Conservation (phyloP, 2,888 invertebrate species). For the Drosophila austrosaltans region DNA sequence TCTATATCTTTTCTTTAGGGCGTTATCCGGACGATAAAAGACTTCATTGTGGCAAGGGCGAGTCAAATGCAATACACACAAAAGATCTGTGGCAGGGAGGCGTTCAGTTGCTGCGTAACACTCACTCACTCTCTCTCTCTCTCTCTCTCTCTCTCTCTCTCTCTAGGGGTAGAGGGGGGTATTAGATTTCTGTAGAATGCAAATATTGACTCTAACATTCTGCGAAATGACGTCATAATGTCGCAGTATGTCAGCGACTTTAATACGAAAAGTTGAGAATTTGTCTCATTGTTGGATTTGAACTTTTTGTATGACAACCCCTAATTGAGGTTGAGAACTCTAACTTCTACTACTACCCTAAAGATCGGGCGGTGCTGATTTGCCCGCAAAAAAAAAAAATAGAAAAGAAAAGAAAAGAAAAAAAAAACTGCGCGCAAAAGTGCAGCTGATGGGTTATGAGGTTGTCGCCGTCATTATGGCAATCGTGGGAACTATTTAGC, state of each 20-base stretch:
- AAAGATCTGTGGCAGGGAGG: conserved; percentile 49
- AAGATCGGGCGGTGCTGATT: conserved; percentile 34
- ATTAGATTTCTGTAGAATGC: conserved; percentile 41
- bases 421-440: conserved; percentile 72
- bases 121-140: neutral
- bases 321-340: conserved; percentile 62
- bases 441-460: conserved; percentile 67
- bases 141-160: neutral
- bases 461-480: conserved; percentile 12
- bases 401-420: conserved; percentile 41
- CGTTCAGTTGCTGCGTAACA: conserved; percentile 66
- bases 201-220: conserved; percentile 63
- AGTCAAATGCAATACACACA: conserved; percentile 63
- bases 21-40: conserved; percentile 56
- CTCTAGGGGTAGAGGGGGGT: neutral
- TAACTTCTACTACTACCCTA: conserved; percentile 39
- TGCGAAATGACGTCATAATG: conserved; percentile 72
- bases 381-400: conserved; percentile 33
- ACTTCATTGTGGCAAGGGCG: conserved; percentile 57
- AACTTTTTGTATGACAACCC: conserved; percentile 61
- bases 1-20: conserved; percentile 37
- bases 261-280: conserved; percentile 18
- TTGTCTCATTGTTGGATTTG: conserved; percentile 8
- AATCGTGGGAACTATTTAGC: conserved; percentile 65
- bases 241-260: conserved; percentile 67